Evolutionary conservation across 2,888 invertebrate genomes (phyloP), one percentile per base, ranked within the genome.

Genomic region (Terebella lapidaria): DNA sequence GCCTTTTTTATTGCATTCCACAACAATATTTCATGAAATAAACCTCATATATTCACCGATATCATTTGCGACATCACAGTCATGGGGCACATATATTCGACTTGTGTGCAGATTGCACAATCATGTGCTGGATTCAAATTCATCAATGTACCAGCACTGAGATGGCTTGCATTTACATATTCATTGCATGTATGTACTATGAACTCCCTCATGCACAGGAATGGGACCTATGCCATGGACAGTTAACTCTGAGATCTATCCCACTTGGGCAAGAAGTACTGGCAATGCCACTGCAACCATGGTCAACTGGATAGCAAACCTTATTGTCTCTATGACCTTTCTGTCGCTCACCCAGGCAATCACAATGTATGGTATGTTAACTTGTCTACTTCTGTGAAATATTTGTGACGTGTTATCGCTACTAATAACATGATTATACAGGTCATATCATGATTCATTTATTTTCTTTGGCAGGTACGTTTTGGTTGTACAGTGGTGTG

Each of bases 201-300:
- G n/a, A 35, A 15, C n/a, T 35, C n/a, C 24, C 22, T 42, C 35
- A 10, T 26, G 10, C 26, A 25, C 26, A 83, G 84, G 74, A 20
- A 74, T 75, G 72, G 74, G 73, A 3, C 82, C 83, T 2, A 82
- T 84, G 79, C 84, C 84, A 1, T 84, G 84, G 84, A 83, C 84
- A 1, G 78, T 84, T 57, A 84, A 84, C 68, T 81, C 84, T 22
- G 84, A 84, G 70, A 83, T 84, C 54, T 84, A 83, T 68, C 84
- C 84, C 0, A 67, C 81, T 5, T 84, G 84, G 84, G 84, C 84
- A 2, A 72, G 85, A 22, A 77, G 83, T 35, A 81, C 83, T 0
- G 83, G 83, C 56, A 81, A 73, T 62, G 77, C 82, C 35, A 65
- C 81, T 42, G 75, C 83, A 3, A 81, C 83, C 0, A 77, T 81